Evolutionary conservation across 2,113 vertebrate genomes (phyloP).

Genomic region (Tragelaphus buxtoni): DNA sequence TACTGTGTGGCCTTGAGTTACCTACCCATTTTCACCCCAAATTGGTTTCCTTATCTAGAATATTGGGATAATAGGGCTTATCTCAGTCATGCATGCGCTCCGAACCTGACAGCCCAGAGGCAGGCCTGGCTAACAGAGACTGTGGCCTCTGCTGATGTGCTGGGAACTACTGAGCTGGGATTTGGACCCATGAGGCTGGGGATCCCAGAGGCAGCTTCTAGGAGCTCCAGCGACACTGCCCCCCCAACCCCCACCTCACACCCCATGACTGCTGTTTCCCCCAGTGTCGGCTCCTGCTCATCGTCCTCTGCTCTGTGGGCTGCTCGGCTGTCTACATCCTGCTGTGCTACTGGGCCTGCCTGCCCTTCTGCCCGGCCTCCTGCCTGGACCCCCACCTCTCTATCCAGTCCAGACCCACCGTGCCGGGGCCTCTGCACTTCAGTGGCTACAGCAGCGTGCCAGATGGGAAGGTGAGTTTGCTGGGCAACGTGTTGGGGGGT

Average conservation of each 20-base stretch:
- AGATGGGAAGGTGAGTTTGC: slow-evolving; percentile 79
- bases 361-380: slow-evolving; percentile 45
- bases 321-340: slow-evolving; percentile 37
- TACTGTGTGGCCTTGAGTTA: neutral
- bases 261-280: neutral
- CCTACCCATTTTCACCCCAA: neutral
- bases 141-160: neutral
- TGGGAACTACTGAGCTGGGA: neutral
- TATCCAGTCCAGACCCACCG: neutral
- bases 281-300: slow-evolving; percentile 73
- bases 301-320: slow-evolving; percentile 4
- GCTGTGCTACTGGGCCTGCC: slow-evolving; percentile 35
- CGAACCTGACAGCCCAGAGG: neutral
- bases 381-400: neutral
- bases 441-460: slow-evolving; percentile 81
- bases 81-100: neutral
- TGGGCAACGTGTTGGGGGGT: rapidly evolving
- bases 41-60: neutral
- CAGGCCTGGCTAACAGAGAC: neutral
- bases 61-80: too few species aligned
- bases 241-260: rapidly evolving
- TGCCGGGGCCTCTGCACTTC: slow-evolving; percentile 52
- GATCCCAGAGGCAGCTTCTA: neutral
- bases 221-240: neutral
- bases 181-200: neutral